These are phyloP conservation scores for Montipora sp. DNA, from an alignment of 64 coral and sea anemone species.

Conservation along the genomic window DNA sequence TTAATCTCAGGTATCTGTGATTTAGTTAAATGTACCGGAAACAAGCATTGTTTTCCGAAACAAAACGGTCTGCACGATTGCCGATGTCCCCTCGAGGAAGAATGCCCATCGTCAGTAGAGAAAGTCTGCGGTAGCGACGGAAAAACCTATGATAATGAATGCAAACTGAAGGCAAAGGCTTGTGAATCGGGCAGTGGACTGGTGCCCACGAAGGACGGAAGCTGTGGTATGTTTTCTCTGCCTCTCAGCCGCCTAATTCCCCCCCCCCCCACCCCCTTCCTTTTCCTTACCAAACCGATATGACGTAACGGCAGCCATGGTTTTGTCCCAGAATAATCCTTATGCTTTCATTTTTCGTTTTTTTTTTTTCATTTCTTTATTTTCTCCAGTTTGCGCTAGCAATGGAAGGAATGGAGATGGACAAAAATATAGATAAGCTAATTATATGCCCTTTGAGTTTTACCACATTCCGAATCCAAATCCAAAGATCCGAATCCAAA, in stretches of 20 bases:
- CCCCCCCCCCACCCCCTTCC: background rate
- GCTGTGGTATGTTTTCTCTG: constrained; percentile 57
- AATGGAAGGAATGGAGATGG: no score
- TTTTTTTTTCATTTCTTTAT: no score
- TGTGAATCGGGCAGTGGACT: constrained; percentile 11
- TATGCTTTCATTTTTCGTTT: no score
- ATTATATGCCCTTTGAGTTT: no score
- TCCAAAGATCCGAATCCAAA: no score
- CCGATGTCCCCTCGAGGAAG: constrained; percentile 37
- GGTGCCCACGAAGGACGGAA: constrained; percentile 41
- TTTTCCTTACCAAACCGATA: background rate
- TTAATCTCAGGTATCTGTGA: constrained; percentile 51
- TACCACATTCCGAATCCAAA: no score
- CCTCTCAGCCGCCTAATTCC: background rate
- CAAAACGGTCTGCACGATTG: constrained; percentile 53
- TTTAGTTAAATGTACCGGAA: constrained; percentile 44
- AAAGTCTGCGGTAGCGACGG: constrained; percentile 64
- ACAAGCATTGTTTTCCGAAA: constrained; percentile 47
- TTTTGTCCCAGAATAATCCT: no score
- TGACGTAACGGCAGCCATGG: no score
- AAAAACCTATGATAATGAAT: constrained; percentile 55
- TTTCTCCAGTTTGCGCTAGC: no score
- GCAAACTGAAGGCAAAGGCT: constrained; percentile 59
- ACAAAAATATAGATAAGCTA: no score
- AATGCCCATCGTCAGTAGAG: constrained; percentile 23